Evolutionary conservation across 2,797 vertebrate genomes (phyloP).

Genomic region (Dermochelys coriacea): DNA sequence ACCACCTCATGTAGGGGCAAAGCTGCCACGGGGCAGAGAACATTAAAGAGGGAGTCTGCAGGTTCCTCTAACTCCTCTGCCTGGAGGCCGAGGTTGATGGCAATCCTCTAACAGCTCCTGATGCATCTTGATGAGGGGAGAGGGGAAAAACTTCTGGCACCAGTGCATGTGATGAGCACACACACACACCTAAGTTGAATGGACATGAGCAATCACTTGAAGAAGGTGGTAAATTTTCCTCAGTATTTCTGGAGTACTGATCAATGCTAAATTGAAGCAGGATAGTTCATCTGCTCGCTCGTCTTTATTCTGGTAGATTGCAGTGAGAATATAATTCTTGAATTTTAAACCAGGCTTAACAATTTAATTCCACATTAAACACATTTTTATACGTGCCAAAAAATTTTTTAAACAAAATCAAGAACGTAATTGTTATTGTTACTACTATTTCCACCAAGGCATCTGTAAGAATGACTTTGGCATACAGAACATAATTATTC

Average conservation of each 20-base stretch:
- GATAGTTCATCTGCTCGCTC: background rate
- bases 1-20: too few species aligned
- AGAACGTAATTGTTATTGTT: background rate
- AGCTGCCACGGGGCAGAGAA: too few species aligned
- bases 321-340: background rate
- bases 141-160: too few species aligned
- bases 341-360: fast-evolving
- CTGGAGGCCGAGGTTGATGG: too few species aligned
- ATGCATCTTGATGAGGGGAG: too few species aligned
- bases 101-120: too few species aligned
- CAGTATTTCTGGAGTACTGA: background rate
- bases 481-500: background rate
- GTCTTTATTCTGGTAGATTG: background rate
- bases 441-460: fast-evolving
- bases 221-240: background rate
- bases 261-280: background rate
- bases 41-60: too few species aligned
- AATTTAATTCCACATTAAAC: background rate
- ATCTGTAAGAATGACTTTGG: background rate
- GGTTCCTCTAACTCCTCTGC: too few species aligned
- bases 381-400: background rate
- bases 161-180: too few species aligned
- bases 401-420: background rate
- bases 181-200: too few species aligned
- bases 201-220: too few species aligned